Evolutionary conservation across 2,113 vertebrate species (phyloP), one percentile per base, ranked within the genome.

Genomic region (Nannospalax galili): DNA sequence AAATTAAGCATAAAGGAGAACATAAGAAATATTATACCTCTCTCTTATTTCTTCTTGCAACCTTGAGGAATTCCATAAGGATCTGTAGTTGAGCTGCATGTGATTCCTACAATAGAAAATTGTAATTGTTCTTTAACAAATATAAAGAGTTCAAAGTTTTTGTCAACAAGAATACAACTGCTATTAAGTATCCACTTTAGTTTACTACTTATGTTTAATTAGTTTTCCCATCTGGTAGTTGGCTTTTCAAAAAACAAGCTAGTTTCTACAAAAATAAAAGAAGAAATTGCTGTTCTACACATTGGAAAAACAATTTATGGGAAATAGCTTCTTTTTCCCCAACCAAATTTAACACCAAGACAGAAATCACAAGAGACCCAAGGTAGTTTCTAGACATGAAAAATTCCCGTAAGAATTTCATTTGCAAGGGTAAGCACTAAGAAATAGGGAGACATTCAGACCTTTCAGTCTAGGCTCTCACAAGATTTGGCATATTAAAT

Each of bases 1-100:
- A 88, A 95, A 2, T 67, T 67, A 81, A 72, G 96, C 48, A 94
- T 42, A 75, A 94, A 65, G 82, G 95, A 97, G 90, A 97, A 88
- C 73, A 96, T 65, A 94, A 14, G 97, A 97, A 96, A 78, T 89
- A 95, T 95, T 84, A 98, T 98, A 99, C 99, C 99, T 99, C 99
- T 99, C 99, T 98, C 97, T 99, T 99, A 98, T 99, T 99, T 97
- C 99, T 99, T 96, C 99, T 99, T 92, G 99, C 99, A 98, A 99
- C 99, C 98, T 99, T 99, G n/a, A 99, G 99, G 95, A 99, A 99
- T 98, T 99, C 99, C 99, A 99, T 99, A 82, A 99, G 99, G 97
- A 99, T 99, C 97, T 99, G 99, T 96, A 99, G 97, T 32, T 99
- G 99, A 94, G 99, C 99, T 98, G 99, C 99, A 97, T 99, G 99